Conservation (phyloP, 1,140 invertebrate genomes). For the Popillia japonica region DNA sequence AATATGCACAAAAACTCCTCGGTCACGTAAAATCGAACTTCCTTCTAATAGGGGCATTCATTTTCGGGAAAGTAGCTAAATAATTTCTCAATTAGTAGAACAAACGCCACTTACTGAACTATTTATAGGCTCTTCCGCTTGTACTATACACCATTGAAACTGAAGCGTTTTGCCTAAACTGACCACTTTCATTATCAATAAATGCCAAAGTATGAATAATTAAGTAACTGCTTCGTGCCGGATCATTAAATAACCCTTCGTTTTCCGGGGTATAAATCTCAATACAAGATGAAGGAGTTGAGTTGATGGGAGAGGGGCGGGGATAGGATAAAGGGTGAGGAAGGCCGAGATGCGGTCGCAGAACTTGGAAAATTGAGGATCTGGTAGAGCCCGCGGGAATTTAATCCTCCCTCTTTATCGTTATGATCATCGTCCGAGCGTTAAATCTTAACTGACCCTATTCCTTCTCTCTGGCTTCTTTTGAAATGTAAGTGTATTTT, state of each 20-base stretch:
- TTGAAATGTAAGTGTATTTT: constrained; percentile 33
- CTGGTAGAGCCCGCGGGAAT: constrained; percentile 24
- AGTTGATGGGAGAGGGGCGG: background rate
- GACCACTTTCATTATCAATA: constrained; percentile 35
- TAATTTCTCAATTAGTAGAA: constrained; percentile 24
- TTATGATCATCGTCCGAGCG: constrained; percentile 34
- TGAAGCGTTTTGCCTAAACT: constrained; percentile 20
- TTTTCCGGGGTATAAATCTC: constrained; percentile 30
- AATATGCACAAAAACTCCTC: background rate
- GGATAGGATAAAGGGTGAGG: background rate
- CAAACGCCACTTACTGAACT: constrained; percentile 12
- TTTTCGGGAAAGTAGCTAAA: background rate
- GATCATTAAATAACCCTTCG: constrained; percentile 33
- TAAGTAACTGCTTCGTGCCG: constrained; percentile 30
- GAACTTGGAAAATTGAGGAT: constrained; percentile 32
- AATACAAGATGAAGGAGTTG: constrained; percentile 15
- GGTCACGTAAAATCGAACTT: background rate
- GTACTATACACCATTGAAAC: constrained; percentile 1
- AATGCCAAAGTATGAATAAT: constrained; percentile 34
- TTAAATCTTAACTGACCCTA: constrained; percentile 35
- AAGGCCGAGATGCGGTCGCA: constrained; percentile 20
- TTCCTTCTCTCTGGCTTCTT: constrained; percentile 26
- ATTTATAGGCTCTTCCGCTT: background rate
- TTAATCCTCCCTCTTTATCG: constrained; percentile 27
- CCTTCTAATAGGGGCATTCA: background rate